Conservation (phyloP, 2,113 vertebrate species). For the Rhynchomys soricoides region DNA sequence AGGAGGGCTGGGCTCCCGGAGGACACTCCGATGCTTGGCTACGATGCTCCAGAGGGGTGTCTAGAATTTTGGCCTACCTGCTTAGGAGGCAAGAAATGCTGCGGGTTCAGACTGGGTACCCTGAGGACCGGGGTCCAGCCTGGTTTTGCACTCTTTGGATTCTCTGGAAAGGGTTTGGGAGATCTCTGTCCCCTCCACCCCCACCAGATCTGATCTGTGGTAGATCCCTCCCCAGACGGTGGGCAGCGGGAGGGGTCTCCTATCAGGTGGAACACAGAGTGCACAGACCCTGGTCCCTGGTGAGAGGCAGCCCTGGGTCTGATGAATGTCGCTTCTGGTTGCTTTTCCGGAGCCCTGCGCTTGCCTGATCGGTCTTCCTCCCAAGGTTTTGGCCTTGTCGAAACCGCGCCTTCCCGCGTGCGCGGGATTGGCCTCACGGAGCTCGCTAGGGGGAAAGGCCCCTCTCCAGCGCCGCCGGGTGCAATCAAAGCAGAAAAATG, state of each 20-base stretch:
- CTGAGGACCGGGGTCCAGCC: fast-evolving
- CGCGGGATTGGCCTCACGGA: background rate
- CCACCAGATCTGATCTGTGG: background rate
- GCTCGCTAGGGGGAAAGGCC: background rate
- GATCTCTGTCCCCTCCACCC: background rate
- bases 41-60: background rate
- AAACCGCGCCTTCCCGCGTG: background rate
- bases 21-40: background rate
- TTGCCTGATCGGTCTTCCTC: background rate
- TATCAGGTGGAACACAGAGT: fast-evolving
- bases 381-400: background rate
- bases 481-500: background rate
- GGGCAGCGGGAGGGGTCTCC: background rate
- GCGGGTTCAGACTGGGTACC: background rate
- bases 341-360: background rate
- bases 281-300: background rate
- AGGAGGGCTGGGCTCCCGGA: background rate
- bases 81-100: background rate
- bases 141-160: background rate
- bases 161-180: background rate
- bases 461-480: background rate
- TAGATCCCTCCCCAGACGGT: too few relatives aligned
- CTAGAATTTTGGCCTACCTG: background rate
- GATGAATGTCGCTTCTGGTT: background rate
- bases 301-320: background rate